phyloP scores from a whole-genome alignment of 1,140 invertebrate species.

The Trichonephila clavata region DNA sequence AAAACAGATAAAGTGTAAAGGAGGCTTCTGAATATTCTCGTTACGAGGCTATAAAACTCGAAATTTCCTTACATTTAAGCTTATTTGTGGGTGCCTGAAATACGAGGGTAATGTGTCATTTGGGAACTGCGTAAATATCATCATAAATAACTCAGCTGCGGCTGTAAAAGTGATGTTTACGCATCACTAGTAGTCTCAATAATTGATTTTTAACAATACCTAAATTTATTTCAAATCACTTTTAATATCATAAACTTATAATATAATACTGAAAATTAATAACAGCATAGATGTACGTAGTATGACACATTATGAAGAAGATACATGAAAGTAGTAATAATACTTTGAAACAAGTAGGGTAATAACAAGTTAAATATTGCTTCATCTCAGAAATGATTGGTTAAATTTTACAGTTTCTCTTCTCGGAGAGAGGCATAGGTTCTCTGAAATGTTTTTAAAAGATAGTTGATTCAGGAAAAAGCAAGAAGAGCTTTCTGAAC shows the following conservation, averaged over 20 bases:
- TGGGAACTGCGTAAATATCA: not conserved
- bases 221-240: not conserved
- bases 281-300: too few relatives aligned
- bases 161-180: not conserved
- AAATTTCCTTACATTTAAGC: conserved; percentile 13
- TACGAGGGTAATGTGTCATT: conserved; percentile 32
- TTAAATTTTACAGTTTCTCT: too few relatives aligned
- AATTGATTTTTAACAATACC: not conserved
- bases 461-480: too few relatives aligned
- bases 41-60: conserved; percentile 28
- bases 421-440: too few relatives aligned
- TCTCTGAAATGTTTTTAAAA: too few relatives aligned
- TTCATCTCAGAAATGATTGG: too few relatives aligned
- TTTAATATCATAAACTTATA: not conserved
- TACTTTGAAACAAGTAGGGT: too few relatives aligned
- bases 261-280: too few relatives aligned
- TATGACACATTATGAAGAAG: too few relatives aligned
- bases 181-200: not conserved
- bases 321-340: too few relatives aligned
- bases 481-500: too few relatives aligned
- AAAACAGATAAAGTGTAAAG: conserved; percentile 32
- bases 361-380: too few relatives aligned
- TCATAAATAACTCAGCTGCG: not conserved
- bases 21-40: conserved; percentile 51
- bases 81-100: not conserved